Evolutionary conservation across 2,113 vertebrate species (phyloP).

Genomic region (Felis catus): DNA sequence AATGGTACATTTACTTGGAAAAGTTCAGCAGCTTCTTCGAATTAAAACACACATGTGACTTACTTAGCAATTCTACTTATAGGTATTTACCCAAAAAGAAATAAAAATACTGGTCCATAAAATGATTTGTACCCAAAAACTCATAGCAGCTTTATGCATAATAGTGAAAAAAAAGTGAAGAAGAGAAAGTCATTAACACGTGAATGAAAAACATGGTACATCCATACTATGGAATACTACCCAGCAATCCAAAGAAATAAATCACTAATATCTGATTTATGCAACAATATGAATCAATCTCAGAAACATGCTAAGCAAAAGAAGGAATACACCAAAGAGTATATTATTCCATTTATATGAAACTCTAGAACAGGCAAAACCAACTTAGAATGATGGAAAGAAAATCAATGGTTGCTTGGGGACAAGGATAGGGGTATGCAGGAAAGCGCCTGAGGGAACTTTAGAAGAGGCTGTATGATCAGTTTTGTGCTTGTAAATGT

Average conservation of each 20-base stretch:
- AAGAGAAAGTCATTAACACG: background rate
- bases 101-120: background rate
- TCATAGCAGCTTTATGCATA: background rate
- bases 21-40: background rate
- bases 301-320: background rate
- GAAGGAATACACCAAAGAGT: background rate
- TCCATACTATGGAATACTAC: background rate
- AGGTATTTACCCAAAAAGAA: background rate
- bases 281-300: background rate
- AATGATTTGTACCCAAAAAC: background rate
- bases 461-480: fast-evolving
- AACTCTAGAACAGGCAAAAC: background rate
- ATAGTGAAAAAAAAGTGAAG: background rate
- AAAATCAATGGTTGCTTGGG: background rate
- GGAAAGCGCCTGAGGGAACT: background rate
- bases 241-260: background rate
- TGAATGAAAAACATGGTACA: background rate
- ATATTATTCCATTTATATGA: background rate
- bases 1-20: background rate
- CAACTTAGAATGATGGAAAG: background rate
- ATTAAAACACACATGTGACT: background rate
- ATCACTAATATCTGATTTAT: background rate
- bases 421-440: background rate
- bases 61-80: background rate
- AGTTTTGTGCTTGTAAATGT: background rate